A percentile compares a stretch with the other conserved stretches of the same genome.
These are phyloP conservation scores for Rana temporaria DNA, from an alignment of 2,113 vertebrate genomes.

Conservation along the genomic window DNA sequence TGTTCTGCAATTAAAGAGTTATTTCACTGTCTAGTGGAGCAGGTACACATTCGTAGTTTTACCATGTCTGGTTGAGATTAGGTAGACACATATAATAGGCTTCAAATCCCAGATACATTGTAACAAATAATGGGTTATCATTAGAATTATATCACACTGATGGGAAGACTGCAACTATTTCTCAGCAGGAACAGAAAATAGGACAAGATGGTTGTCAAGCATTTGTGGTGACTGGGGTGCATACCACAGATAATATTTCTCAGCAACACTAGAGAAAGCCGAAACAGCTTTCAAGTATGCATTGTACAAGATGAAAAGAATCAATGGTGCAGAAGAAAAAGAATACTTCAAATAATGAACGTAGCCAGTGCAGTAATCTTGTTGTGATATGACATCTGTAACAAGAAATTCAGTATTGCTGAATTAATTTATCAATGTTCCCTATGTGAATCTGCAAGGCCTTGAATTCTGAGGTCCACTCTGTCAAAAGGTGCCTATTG, in stretches of 20 bases:
- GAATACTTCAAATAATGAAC: background rate
- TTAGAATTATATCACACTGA: background rate
- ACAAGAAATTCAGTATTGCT: background rate
- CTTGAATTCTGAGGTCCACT: too few species aligned
- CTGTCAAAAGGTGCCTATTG: too few species aligned
- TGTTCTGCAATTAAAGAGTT: too few species aligned
- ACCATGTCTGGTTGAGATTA: background rate
- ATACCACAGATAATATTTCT: slow-evolving; percentile 11
- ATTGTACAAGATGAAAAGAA: slow-evolving; percentile 1
- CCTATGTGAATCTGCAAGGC: too few species aligned
- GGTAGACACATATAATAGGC: background rate
- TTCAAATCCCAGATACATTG: background rate
- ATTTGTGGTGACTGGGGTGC: background rate
- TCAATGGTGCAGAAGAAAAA: background rate
- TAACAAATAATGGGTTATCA: slow-evolving; percentile 14
- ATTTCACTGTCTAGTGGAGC: background rate
- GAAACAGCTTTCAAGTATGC: background rate
- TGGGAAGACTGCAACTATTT: background rate
- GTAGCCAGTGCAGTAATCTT: background rate
- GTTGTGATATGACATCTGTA: background rate
- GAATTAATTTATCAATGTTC: too few species aligned
- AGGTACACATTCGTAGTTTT: background rate
- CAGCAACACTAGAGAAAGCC: background rate
- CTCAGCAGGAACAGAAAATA: slow-evolving; percentile 4
- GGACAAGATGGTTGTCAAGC: slow-evolving; percentile 4